Base-by-base conservation (phyloP, 2,113 vertebrate species). In the Pituophis catenifer region DNA sequence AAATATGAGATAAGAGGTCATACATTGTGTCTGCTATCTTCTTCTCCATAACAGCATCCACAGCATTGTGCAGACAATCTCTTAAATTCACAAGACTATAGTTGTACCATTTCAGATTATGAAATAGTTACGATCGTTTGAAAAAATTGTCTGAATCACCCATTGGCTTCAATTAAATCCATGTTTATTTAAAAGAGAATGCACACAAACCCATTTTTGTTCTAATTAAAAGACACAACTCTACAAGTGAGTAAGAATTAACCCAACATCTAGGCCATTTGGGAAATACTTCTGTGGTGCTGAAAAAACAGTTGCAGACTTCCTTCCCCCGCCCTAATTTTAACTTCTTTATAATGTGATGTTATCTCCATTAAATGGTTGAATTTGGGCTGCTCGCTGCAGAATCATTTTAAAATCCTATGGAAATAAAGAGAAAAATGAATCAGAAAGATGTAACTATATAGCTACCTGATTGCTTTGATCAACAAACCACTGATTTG, bases 381-480 rank as follows among this genome's bases (percentile, higher is more conserved):
- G 93, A 17, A 54, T 33, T 88, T 96, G 93, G 54, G 95, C 75
- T 0, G 17, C 93, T 91, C 90, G 94, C 94, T 96, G 97, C 19
- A 98, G 93, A 95, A 97, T 94, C 8, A 65, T 38, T 94, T 96
- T 95, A 95, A 98, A 95, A 93, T 97, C 96, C 98, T 98, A 93
- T 50, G 88, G 75, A 94, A 96, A 62, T 1, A 96, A 97, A 97
- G 93, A 94, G 10, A 95, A 96, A 96, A 8, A 65, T 33, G 81
- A 91, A 2, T 96, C 96, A 95, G 21, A 93, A 92, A 57, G 75
- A 90, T 48, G 53, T 9, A 26, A 48, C 89, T 9, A 88, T 86
- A 3, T 26, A 86, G n/a, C 21, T 12, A 24, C 38, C 53, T 54
- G 23, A 91, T 38, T 92, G 24, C 1, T 81, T 38, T 81, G 52